A percentile compares a stretch with the other conserved stretches of the same genome.
These are phyloP conservation scores for Nothobranchius furzeri DNA, from an alignment of 2,113 vertebrate genomes.

Conservation along the genomic window DNA sequence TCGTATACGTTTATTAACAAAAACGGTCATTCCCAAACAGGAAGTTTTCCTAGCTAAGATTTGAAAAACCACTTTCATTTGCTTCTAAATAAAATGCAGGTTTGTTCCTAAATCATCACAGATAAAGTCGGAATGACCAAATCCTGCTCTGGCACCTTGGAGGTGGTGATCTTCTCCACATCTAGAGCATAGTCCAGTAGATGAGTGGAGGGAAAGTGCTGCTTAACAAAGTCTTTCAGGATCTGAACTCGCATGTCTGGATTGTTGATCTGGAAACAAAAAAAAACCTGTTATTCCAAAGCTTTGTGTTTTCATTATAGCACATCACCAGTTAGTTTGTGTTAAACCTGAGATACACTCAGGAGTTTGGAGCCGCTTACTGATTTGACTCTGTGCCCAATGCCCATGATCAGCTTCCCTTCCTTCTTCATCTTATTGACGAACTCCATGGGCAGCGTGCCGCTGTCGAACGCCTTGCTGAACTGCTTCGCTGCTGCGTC, in stretches of 20 bases:
- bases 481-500: constrained; percentile 98
- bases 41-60: background rate
- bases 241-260: constrained; percentile 98
- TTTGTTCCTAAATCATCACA: too few species aligned
- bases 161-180: constrained; percentile 97
- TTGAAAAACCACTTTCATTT: background rate
- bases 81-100: too few species aligned
- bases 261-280: constrained; percentile 89
- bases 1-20: background rate
- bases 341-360: background rate
- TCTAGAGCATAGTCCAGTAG: constrained; percentile 93
- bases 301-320: background rate
- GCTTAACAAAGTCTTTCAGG: constrained; percentile 93
- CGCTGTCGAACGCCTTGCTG: constrained; percentile 97
- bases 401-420: constrained; percentile 98
- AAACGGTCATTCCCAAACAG: background rate
- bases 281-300: background rate
- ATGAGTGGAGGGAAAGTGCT: constrained; percentile 90
- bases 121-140: too few species aligned
- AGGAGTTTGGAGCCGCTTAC: constrained; percentile 70
- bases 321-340: too few species aligned
- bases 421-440: constrained; percentile 99
- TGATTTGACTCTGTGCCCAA: constrained; percentile 96
- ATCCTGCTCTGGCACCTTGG: constrained; percentile 80
- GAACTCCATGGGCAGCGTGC: constrained; percentile 97